These are phyloP conservation scores for Pangasius larnaudii DNA, from an alignment of 2,797 vertebrate genomes.

Conservation along the genomic window DNA sequence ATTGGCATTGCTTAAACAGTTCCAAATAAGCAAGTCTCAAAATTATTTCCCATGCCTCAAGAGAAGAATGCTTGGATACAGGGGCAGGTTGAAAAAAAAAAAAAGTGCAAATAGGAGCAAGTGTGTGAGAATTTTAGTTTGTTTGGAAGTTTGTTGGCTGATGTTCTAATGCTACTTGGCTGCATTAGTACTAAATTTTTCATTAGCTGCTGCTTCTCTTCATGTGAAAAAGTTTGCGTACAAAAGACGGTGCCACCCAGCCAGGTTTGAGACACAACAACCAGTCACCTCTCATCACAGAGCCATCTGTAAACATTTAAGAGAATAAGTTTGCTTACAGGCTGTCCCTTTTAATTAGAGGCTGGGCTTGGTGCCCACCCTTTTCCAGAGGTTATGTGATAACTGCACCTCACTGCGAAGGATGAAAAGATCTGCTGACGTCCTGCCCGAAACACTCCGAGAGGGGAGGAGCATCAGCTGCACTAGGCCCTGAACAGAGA, in stretches of 20 bases:
- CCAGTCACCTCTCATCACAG: constrained; percentile 58
- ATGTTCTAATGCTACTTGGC: not conserved
- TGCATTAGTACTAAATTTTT: not conserved
- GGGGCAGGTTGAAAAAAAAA: not conserved
- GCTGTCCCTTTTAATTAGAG: constrained; percentile 84
- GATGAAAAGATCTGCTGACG: constrained; percentile 75
- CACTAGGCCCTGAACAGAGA: constrained; percentile 27
- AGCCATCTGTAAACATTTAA: constrained; percentile 79
- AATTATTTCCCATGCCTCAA: constrained; percentile 68
- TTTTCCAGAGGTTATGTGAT: constrained; percentile 84
- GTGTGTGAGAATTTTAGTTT: not conserved
- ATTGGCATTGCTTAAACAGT: constrained; percentile 68
- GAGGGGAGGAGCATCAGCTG: constrained; percentile 64
- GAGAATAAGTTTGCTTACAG: constrained; percentile 75
- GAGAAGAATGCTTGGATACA: not conserved
- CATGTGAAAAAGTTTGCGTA: not conserved
- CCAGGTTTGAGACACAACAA: not conserved
- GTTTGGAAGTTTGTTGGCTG: too few relatives aligned
- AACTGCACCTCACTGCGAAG: constrained; percentile 85
- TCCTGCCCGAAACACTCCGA: constrained; percentile 78
- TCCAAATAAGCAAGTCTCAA: constrained; percentile 65
- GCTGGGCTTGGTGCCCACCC: constrained; percentile 84
- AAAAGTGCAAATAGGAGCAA: not conserved
- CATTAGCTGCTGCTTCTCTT: not conserved
- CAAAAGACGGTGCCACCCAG: not conserved